Evolutionary conservation across 2,888 invertebrate species (phyloP).

Genomic region (Abscondita cerata): DNA sequence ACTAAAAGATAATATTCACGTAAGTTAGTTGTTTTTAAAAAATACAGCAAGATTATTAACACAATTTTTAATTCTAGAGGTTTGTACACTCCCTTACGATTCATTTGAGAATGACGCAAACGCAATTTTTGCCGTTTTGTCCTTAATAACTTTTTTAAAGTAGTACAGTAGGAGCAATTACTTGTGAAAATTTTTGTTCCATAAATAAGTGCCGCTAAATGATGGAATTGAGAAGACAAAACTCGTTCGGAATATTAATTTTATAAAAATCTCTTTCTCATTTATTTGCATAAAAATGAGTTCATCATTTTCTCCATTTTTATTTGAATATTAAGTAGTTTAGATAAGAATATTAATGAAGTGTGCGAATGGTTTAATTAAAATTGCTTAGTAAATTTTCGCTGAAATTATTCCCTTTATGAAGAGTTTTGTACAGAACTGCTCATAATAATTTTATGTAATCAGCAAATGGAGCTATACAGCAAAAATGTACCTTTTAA

Average conservation of each 20-base stretch:
- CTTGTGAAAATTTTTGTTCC: too few species aligned
- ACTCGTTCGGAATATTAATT: not conserved
- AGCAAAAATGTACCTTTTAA: slow-evolving; percentile 22
- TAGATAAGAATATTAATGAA: slow-evolving; percentile 29
- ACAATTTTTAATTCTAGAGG: too few species aligned
- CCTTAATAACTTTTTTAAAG: too few species aligned
- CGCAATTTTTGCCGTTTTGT: too few species aligned
- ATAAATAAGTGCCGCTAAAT: not conserved
- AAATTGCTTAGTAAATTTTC: slow-evolving; percentile 29
- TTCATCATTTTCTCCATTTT: slow-evolving; percentile 22
- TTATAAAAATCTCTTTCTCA: slow-evolving; percentile 19
- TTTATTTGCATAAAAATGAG: slow-evolving; percentile 26
- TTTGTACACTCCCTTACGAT: too few species aligned
- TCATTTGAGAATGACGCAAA: too few species aligned
- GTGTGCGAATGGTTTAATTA: slow-evolving; percentile 30
- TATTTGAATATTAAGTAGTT: slow-evolving; percentile 29
- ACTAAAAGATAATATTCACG: too few species aligned
- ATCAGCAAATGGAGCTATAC: slow-evolving; percentile 27
- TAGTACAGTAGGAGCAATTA: too few species aligned
- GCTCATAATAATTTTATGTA: slow-evolving; percentile 31
- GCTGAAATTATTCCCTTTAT: slow-evolving; percentile 28
- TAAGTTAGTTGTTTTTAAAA: too few species aligned
- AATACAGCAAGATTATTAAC: too few species aligned
- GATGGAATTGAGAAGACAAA: not conserved
- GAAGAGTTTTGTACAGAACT: slow-evolving; percentile 20